Base-by-base conservation (phyloP, 2,113 vertebrate species). In the Pseudolaguvia tuberculata region DNA sequence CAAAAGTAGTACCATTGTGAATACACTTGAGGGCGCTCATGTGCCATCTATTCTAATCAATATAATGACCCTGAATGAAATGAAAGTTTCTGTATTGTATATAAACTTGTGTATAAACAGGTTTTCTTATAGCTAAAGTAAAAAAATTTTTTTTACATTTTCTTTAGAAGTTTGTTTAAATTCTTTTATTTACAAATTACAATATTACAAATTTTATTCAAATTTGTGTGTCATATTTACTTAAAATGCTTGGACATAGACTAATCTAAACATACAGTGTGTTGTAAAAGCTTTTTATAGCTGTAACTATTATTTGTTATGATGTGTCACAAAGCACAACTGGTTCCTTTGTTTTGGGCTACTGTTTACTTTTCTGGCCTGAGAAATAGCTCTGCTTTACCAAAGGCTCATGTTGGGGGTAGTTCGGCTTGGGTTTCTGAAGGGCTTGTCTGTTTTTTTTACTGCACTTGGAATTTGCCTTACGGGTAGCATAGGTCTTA, bases 11-110 rank as follows among this genome's bases (percentile, higher is more conserved):
- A 48, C 58, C n/a, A 25, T 8, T 25, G 18, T 47, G n/a, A 55
- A 17, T 8, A 50, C 80, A 81, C 80, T 69, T 5, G 78, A 62
- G 73, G 77, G 73, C 25, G 77, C 77, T 65, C 39, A 63, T 79
- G 70, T 63, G 47, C 51, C 56, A 31, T 58, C 4, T 6, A 73
- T 45, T 20, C 29, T 23, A 15, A 50, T 29, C 45, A 50, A 27
- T 2, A 23, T 50, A 20, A 47, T 18, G 8, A 65, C 5, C 42
- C 21, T 8, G 39, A 8, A 8, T 42, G 4, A 35, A 35, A 3
- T 35, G 3, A 35, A 42, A 42, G 39, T 42, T 42, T 42, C 7
- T 1, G 39, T 42, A 5, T 42, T 42, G 7, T 42, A n/a, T n/a
- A n/a, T n/a, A n/a, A n/a, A n/a, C n/a, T n/a, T n/a, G n/a, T n/a